phyloP scores from a whole-genome alignment of 1,140 invertebrate genomes.

The Drosophila nebulosa region DNA sequence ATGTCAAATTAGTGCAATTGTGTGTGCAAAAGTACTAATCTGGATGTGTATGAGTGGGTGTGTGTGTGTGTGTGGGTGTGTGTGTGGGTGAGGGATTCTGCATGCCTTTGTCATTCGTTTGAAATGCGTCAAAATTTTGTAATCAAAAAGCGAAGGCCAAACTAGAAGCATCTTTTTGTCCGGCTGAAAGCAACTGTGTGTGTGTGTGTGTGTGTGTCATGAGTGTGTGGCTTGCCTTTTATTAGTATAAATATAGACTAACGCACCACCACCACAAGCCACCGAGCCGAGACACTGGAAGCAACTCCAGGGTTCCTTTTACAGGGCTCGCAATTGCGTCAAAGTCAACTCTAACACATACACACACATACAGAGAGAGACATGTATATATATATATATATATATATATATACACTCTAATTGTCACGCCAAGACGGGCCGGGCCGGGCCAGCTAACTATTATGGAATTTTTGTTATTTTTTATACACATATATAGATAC shows the following conservation, averaged over 20 bases:
- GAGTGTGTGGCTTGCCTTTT: slow-evolving; percentile 54
- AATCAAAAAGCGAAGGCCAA: slow-evolving; percentile 23
- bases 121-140: slow-evolving; percentile 49
- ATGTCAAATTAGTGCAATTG: slow-evolving; percentile 1
- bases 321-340: slow-evolving; percentile 62
- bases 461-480: slow-evolving; percentile 63
- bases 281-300: slow-evolving; percentile 3
- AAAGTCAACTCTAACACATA: slow-evolving; percentile 45
- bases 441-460: slow-evolving; percentile 62
- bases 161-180: slow-evolving; percentile 13
- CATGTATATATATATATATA: neutral
- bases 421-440: slow-evolving; percentile 73
- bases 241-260: slow-evolving; percentile 77
- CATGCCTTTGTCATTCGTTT: slow-evolving; percentile 9
- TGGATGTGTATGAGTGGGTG: slow-evolving; percentile 17
- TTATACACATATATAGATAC: neutral
- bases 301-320: slow-evolving; percentile 22
- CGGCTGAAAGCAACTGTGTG: slow-evolving; percentile 26
- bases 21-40: neutral
- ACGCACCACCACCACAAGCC: neutral
- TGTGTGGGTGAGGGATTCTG: slow-evolving; percentile 11
- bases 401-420: slow-evolving; percentile 50
- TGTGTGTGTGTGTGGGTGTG: slow-evolving; percentile 12
- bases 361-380: slow-evolving; percentile 11
- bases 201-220: neutral